Evolutionary conservation across 2,797 vertebrate genomes (phyloP), one percentile per base, ranked within the genome.

Genomic region (Bradypodion pumilum): DNA sequence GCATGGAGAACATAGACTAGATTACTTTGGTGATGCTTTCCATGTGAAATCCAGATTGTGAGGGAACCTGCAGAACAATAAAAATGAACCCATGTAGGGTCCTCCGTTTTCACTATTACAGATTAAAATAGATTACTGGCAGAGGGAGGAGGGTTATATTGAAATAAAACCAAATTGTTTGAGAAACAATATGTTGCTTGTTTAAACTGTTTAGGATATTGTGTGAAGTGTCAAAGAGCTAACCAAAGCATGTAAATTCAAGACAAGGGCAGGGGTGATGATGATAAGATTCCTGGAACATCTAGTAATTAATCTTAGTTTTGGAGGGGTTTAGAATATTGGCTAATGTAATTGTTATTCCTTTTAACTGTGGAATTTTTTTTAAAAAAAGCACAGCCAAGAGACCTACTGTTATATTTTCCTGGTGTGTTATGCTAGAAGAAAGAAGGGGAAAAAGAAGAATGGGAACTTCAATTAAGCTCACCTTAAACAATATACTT

Each of bases 231-330:
- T 73, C 66, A 83, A 85, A 88, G 83, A 73, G 59, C 40, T 72
- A 86, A 74, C 52, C 78, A 73, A 21, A 19, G 6, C 62, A 49
- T 76, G 69, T 3, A 81, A 75, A 84, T 46, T 69, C 37, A 86
- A 85, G 84, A 16, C 80, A 89, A 90, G 76, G 84, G 60, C 84
- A 73, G 23, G 69, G 42, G 27, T 16, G 76, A 60, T 74, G 68
- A 88, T 84, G 81, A 88, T 83, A 69, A 86, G 84, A 65, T 79
- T 94, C 87, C 78, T 91, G 77, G 88, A 91, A 85, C 46, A 90
- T 89, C 70, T 85, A 21, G 76, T 81, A 86, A 89, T 89, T 94
- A 90, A 81, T 88, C 80, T 87, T 66, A 16, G 63, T 86, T 89
- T 89, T 80, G 35, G 32, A 90, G 78, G 66, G 78, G 32, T 93